Conservation (phyloP, 2,888 invertebrate genomes). For the Prosopocoilus inquinatus region DNA sequence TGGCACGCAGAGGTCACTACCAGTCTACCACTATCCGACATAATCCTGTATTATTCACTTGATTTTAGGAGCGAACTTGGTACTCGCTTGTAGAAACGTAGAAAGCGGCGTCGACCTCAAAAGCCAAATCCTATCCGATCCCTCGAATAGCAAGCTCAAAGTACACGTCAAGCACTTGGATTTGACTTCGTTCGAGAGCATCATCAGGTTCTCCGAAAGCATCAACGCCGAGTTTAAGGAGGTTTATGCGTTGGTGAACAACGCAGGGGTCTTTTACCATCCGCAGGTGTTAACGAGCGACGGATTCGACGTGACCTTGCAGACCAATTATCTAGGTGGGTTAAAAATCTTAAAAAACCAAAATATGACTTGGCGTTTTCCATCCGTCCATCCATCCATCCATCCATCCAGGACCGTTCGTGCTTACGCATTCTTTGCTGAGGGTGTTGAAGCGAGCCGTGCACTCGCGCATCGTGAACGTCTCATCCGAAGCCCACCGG, state of each 20-base stretch:
- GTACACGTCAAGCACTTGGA: constrained; percentile 46
- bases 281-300: constrained; percentile 53
- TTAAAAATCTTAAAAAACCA: too few species aligned
- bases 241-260: constrained; percentile 54
- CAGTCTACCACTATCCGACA: background rate
- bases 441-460: constrained; percentile 46
- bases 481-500: constrained; percentile 50
- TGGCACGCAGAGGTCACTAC: constrained; percentile 51
- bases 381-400: too few species aligned
- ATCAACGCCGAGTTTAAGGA: constrained; percentile 43
- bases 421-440: constrained; percentile 52
- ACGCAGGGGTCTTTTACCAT: constrained; percentile 56
- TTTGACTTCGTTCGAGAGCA: constrained; percentile 45
- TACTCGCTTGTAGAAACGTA: constrained; percentile 57
- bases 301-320: constrained; percentile 55
- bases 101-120: constrained; percentile 50
- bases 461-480: constrained; percentile 52
- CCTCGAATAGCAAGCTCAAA: constrained; percentile 31
- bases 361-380: background rate
- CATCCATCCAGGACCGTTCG: constrained; percentile 44
- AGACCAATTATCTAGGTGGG: constrained; percentile 57
- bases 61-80: constrained; percentile 51
- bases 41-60: constrained; percentile 2
- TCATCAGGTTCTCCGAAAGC: constrained; percentile 42
- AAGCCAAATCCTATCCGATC: constrained; percentile 44